Conservation (phyloP, 2,113 vertebrate species). For the Pseudorhombus dupliciocellatus region DNA sequence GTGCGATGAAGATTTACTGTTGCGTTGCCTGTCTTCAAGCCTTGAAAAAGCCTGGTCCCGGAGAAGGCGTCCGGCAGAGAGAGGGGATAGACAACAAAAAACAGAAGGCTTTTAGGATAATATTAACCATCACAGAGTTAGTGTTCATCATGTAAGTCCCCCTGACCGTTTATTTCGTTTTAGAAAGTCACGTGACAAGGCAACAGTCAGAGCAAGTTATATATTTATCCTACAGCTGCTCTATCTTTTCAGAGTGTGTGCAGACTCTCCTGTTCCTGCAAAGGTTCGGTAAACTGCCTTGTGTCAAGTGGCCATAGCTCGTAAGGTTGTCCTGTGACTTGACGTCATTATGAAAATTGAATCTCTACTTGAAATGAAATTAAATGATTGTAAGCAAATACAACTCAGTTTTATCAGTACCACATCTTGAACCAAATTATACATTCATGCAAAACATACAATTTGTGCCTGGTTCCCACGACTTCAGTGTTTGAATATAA, state of each 20-base stretch:
- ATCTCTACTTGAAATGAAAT: too few species aligned
- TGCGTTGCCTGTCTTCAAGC: slow-evolving; percentile 19
- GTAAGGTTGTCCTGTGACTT: too few species aligned
- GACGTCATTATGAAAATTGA: too few species aligned
- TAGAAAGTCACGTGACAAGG: fast-evolving
- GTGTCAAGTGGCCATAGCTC: slow-evolving; percentile 15
- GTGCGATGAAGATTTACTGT: slow-evolving; percentile 24
- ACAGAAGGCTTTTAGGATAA: slow-evolving; percentile 31
- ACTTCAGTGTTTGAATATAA: neutral
- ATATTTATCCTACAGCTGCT: neutral
- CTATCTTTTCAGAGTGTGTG: neutral
- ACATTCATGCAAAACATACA: slow-evolving; percentile 16
- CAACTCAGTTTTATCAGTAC: neutral
- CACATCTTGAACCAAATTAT: neutral
- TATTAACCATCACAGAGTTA: slow-evolving; percentile 28
- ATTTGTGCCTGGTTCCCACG: neutral
- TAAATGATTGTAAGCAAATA: neutral
- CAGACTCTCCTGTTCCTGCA: slow-evolving; percentile 34
- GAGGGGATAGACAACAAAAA: slow-evolving; percentile 20
- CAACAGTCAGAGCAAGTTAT: fast-evolving
- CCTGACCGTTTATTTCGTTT: neutral
- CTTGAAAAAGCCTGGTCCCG: slow-evolving; percentile 37
- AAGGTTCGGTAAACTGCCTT: slow-evolving; percentile 27
- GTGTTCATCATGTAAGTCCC: slow-evolving; percentile 11
- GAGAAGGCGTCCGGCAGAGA: slow-evolving; percentile 6